Conservation (phyloP, 1,140 invertebrate genomes). For the Nomia melanderi region DNA sequence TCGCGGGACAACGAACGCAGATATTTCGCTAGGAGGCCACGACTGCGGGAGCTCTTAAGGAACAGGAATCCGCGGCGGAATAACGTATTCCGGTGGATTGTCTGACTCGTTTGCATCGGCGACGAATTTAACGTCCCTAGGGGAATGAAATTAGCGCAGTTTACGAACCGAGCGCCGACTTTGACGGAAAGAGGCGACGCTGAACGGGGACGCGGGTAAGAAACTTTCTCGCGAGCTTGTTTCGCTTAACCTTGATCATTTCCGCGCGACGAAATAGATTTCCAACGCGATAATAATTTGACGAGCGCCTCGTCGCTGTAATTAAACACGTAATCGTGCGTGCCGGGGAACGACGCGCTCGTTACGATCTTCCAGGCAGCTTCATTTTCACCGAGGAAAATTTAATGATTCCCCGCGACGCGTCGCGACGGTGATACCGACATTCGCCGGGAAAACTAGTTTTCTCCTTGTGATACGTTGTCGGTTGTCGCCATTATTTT, state of each 20-base stretch:
- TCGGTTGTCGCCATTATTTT: too few relatives aligned
- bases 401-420: too few relatives aligned
- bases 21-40: too few relatives aligned
- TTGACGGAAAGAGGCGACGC: background rate
- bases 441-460: too few relatives aligned
- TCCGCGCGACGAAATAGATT: too few relatives aligned
- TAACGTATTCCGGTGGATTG: conserved; percentile 40
- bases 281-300: background rate
- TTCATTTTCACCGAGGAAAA: too few relatives aligned
- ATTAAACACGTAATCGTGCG: conserved; percentile 3
- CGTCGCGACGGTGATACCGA: too few relatives aligned
- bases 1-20: too few relatives aligned
- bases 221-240: conserved; percentile 7
- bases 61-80: conserved; percentile 11
- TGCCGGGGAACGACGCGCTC: too few relatives aligned
- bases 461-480: too few relatives aligned
- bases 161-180: background rate
- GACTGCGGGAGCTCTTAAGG: background rate
- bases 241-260: background rate
- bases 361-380: too few relatives aligned
- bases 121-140: conserved; percentile 9
- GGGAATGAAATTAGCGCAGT: conserved; percentile 36
- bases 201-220: too few relatives aligned
- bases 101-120: conserved; percentile 7
- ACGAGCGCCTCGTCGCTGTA: background rate